Percentiles rank a stretch among this genome's conserved stretches.
phyloP scores from a whole-genome alignment of 2,113 vertebrate species.

The Sphyrna mokarran region DNA sequence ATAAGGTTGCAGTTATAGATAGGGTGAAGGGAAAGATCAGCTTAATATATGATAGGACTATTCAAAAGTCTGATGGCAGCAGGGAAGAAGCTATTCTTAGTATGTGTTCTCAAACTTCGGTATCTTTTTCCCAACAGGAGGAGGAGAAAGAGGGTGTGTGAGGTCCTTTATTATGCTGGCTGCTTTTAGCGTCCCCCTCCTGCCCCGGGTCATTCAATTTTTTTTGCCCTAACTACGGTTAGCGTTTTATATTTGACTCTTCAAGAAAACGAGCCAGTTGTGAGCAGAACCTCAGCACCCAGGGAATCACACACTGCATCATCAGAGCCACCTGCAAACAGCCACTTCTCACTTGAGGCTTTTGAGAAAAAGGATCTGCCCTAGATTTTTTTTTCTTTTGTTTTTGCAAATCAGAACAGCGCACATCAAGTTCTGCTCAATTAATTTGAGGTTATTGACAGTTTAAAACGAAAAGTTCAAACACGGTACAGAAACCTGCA shows the following conservation, averaged over 20 bases:
- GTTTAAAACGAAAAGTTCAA: slow-evolving; percentile 6
- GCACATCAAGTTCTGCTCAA: not conserved
- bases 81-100: too few relatives aligned
- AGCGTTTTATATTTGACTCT: not conserved
- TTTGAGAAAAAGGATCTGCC: not conserved
- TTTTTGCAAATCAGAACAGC: slow-evolving; percentile 29
- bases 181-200: too few relatives aligned
- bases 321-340: not conserved
- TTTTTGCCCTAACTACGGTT: not conserved
- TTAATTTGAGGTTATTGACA: not conserved
- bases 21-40: too few relatives aligned
- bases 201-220: not conserved
- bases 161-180: too few relatives aligned
- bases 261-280: not conserved
- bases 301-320: slow-evolving; percentile 25
- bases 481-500: not conserved
- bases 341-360: not conserved
- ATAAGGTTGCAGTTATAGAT: too few relatives aligned
- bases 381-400: not conserved
- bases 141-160: too few relatives aligned
- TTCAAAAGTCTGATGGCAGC: too few relatives aligned
- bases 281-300: not conserved
- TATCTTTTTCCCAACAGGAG: too few relatives aligned
- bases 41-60: too few relatives aligned
- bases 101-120: too few relatives aligned